Conservation (phyloP, 2,797 vertebrate genomes). For the Tokudaia muenninki region DNA sequence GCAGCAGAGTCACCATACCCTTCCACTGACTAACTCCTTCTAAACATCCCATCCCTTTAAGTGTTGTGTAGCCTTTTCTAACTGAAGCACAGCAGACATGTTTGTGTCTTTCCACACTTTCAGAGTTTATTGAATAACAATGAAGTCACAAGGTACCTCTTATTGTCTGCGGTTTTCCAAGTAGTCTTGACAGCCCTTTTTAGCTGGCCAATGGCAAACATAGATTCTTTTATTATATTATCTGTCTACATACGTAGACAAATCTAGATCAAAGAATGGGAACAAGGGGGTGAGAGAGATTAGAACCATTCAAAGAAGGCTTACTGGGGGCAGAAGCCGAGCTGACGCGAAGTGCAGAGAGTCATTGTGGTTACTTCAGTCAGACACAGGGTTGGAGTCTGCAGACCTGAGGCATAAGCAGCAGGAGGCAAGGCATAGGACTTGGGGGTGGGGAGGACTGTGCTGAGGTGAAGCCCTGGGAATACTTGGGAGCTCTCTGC, state of each 20-base stretch:
- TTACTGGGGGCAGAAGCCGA: not conserved
- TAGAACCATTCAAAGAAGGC: not conserved
- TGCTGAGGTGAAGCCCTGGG: not conserved
- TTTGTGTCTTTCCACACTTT: not conserved
- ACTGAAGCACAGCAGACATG: not conserved
- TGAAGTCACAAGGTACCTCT: not conserved
- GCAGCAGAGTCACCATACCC: no score
- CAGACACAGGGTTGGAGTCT: not conserved
- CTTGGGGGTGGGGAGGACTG: no score
- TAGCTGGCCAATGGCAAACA: not conserved
- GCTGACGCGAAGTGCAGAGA: no score
- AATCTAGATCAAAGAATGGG: not conserved
- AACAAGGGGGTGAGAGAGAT: not conserved
- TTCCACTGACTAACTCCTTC: not conserved
- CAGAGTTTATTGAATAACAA: not conserved
- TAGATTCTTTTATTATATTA: not conserved
- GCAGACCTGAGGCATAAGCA: not conserved
- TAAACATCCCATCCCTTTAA: not conserved
- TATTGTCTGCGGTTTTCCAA: not conserved
- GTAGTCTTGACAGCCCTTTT: not conserved
- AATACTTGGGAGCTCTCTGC: not conserved
- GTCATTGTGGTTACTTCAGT: no score
- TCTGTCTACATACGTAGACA: not conserved
- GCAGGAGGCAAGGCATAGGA: not conserved
- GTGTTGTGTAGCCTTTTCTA: not conserved